Base-by-base conservation (phyloP, 2,797 vertebrate species). In the Eidolon dupreanum region DNA sequence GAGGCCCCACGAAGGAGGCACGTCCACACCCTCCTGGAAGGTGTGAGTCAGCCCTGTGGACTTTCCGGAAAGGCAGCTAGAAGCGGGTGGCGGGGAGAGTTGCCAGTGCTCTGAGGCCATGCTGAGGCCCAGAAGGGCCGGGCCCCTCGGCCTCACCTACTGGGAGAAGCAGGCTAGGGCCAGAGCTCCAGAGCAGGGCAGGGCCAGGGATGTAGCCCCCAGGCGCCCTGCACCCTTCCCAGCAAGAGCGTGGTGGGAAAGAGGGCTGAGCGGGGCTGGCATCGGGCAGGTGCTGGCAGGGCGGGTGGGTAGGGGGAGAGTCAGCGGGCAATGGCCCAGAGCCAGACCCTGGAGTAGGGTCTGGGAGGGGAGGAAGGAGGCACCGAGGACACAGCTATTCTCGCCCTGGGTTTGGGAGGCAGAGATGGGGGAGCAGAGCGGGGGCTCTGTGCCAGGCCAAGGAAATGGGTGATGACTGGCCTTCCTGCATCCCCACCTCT, bases 271-370 rank as follows among this genome's bases (percentile, higher is more conserved):
- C 70, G 33, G 26, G 9, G 28, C 8, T 17, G 8, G 43, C 9
- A 0, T 46, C 26, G 11, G 33, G n/a, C 43, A 38, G 26, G 17
- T 24, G 55, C 15, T 2, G 17, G 38, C 5, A 1, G n/a, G 19
- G 0, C 2, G 20, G 22, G 13, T 2, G 41, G 22, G 28, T 8
- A 22, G 31, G 41, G 11, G 16, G n/a, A 41, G 28, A 59, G 31
- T 33, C 11, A 3, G 11, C 10, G 53, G 73, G 4, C 16, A 28
- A 13, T 1, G 8, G 22, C 68, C n/a, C 66, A 8, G 81, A 63
- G 16, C 82, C 33, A 3, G 24, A 22, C 3, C 43, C 22, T 6
- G 8, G 33, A 16, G 46, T 0, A 0, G 24, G 46, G 36, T 6
- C 63, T 16, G 57, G 41, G 9, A n/a, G 38, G 12, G 10, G 10